phyloP scores from a whole-genome alignment of 1,140 invertebrate genomes.

The Lordiphosa clarofinis region DNA sequence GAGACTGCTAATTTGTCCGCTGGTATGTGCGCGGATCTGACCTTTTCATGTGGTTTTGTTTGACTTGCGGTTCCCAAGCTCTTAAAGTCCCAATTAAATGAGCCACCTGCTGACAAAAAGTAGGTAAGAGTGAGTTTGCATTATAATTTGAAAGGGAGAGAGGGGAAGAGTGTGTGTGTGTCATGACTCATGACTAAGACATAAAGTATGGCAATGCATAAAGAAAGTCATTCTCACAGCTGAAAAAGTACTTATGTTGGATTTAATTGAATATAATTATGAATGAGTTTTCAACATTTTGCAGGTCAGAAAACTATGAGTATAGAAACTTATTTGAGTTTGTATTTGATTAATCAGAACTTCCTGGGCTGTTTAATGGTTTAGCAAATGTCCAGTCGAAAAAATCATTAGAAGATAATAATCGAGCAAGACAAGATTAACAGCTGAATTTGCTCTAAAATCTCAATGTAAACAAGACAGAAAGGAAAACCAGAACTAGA shows the following conservation, averaged over 20 bases:
- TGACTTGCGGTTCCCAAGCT: slow-evolving; percentile 20
- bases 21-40: slow-evolving; percentile 11
- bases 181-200: slow-evolving; percentile 29
- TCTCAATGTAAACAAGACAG: too few species aligned
- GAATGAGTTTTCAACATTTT: too few species aligned
- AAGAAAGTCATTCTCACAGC: slow-evolving; percentile 17
- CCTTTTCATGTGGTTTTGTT: slow-evolving; percentile 29
- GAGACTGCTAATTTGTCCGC: slow-evolving; percentile 36
- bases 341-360: too few species aligned
- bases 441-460: too few species aligned
- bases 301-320: too few species aligned
- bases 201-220: slow-evolving; percentile 16
- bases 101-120: slow-evolving; percentile 25
- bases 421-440: too few species aligned
- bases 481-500: too few species aligned
- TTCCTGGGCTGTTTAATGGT: too few species aligned
- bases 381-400: too few species aligned
- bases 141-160: slow-evolving; percentile 2
- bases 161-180: slow-evolving; percentile 10
- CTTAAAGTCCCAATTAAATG: slow-evolving; percentile 18
- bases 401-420: too few species aligned
- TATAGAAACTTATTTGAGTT: too few species aligned
- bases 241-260: slow-evolving; percentile 16
- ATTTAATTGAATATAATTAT: not conserved
- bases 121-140: slow-evolving; percentile 34